Evolutionary conservation across 2,888 invertebrate genomes (phyloP).

Genomic region (Dromius quadrimaculatus): DNA sequence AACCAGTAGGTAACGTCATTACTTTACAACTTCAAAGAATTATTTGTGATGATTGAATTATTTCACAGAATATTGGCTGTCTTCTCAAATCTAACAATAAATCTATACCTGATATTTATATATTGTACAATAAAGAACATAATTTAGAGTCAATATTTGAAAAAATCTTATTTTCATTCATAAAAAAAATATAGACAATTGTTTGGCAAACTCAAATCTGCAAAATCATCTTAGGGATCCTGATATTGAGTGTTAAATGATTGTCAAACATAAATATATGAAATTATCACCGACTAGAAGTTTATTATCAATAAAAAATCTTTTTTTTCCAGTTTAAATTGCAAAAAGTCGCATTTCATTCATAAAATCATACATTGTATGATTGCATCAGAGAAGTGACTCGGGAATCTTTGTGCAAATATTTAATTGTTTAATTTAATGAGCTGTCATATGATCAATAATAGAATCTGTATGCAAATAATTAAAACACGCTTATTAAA

Average conservation of each 20-base stretch:
- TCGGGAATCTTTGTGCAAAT: background rate
- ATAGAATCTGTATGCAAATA: too few relatives aligned
- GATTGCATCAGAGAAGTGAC: constrained; percentile 2
- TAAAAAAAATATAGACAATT: too few relatives aligned
- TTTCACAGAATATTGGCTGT: too few relatives aligned
- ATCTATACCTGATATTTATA: too few relatives aligned
- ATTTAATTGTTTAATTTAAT: constrained; percentile 3
- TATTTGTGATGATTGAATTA: too few relatives aligned
- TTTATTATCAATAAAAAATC: background rate
- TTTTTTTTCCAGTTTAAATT: background rate
- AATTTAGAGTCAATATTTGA: too few relatives aligned
- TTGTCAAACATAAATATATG: constrained; percentile 3
- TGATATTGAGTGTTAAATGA: background rate
- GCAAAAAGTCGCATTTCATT: background rate
- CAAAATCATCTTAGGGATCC: background rate
- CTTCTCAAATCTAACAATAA: too few relatives aligned
- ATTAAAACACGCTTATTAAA: too few relatives aligned
- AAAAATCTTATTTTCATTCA: too few relatives aligned
- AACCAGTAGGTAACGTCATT: too few relatives aligned
- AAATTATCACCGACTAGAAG: constrained; percentile 4
- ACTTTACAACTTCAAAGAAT: background rate
- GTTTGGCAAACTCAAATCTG: background rate
- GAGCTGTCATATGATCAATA: constrained; percentile 1
- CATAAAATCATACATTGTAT: constrained; percentile 9
- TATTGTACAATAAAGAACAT: too few relatives aligned